Evolutionary conservation across 2,888 invertebrate species (phyloP), one percentile per base, ranked within the genome.

Genomic region (Pseudococcus viburni): DNA sequence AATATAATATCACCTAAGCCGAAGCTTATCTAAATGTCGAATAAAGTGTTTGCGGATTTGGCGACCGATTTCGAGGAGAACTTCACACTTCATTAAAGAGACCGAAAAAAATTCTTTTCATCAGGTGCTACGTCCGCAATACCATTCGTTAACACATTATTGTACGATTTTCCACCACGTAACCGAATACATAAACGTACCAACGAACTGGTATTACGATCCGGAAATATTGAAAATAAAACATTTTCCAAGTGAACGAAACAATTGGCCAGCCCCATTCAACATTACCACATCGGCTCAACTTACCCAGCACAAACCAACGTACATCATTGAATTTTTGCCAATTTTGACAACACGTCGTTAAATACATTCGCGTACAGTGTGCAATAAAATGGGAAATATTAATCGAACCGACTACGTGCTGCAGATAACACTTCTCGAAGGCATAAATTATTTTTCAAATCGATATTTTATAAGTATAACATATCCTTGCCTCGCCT

Each of bases 271-370:
- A 6, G 9, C 5, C 59, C 9, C n/a, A 59, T 19, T 59, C 7
- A 11, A 9, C 59, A 19, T 59, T 59, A 59, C 55, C 17, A 55
- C 1, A 55, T 12, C 55, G 55, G 55, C 55, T 55, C 17, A 55
- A 55, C 15, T 55, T 12, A 5, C 55, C 55, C 15, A 0, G 12
- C 12, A 55, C 12, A 19, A 59, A 59, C 19, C 59, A 59, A 59
- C 59, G 19, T 19, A 59, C 19, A 59, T 59, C 59, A 59, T 59
- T 59, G 59, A 59, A 59, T 59, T 59, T 59, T 59, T 59, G 59
- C 59, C 59, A 59, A 59, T 59, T 59, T 59, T 19, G 59, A 59
- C 59, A 59, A n/a, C 19, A 8, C 19, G n/a, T 19, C 59, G 59
- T 59, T 59, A 59, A 59, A 59, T 59, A 59, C 19, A 59, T 19